A percentile compares a stretch with the other conserved stretches of the same genome.
phyloP scores from a whole-genome alignment of 2,888 invertebrate species.

The Sericinus montela region DNA sequence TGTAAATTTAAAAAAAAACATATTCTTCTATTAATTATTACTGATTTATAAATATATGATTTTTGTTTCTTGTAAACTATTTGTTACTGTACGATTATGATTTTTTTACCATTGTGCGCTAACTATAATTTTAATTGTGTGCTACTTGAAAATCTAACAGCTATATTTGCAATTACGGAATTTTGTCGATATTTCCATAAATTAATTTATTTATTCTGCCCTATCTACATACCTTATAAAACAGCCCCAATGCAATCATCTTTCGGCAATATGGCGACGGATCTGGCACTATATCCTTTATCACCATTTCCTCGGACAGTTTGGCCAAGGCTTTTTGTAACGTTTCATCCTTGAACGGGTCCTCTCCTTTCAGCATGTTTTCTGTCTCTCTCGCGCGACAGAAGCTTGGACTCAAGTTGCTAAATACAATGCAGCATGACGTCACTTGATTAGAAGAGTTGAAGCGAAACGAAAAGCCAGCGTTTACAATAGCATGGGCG shows the following conservation, averaged over 20 bases:
- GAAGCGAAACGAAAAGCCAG: constrained; percentile 84
- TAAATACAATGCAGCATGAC: constrained; percentile 81
- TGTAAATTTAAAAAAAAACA: no score
- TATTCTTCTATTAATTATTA: no score
- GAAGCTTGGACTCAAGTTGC: constrained; percentile 79
- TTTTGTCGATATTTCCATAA: no score
- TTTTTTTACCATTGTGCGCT: no score
- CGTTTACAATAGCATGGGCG: constrained; percentile 87
- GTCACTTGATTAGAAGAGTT: constrained; percentile 52
- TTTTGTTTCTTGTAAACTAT: no score
- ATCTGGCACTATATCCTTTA: constrained; percentile 82
- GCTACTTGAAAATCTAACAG: no score
- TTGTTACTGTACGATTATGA: no score
- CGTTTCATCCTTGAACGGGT: constrained; percentile 57
- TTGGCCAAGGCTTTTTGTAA: constrained; percentile 70
- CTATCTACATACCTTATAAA: constrained; percentile 86
- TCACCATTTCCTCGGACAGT: constrained; percentile 80
- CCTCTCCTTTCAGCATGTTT: constrained; percentile 55
- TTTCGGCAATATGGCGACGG: constrained; percentile 84
- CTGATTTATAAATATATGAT: no score
- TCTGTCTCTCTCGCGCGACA: constrained; percentile 80
- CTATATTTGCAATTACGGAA: no score
- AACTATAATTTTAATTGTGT: no score
- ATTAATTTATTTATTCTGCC: no score
- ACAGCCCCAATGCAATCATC: constrained; percentile 84